A percentile compares a stretch with the other conserved stretches of the same genome.
phyloP scores from a whole-genome alignment of 2,797 vertebrate genomes.

The Pachyuromys duprasi region DNA sequence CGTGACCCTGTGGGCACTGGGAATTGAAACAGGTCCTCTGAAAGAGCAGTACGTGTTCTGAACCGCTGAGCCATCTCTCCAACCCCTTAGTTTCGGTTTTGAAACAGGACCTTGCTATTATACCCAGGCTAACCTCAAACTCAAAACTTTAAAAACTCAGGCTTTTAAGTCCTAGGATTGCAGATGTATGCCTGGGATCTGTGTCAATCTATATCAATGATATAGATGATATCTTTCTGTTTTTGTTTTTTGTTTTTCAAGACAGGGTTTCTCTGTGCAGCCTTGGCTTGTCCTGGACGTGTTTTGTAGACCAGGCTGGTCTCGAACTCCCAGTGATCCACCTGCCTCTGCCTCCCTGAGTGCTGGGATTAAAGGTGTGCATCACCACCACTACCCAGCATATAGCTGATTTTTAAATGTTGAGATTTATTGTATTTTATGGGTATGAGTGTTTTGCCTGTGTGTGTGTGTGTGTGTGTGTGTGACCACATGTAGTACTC shows the following conservation, averaged over 20 bases:
- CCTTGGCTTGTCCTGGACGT: not conserved
- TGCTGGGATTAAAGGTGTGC: not conserved
- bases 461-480: too few species aligned
- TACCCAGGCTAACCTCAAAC: not conserved
- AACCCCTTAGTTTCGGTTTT: not conserved
- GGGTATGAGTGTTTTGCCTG: not conserved
- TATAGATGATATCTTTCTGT: slow-evolving; percentile 53
- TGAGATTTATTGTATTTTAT: not conserved
- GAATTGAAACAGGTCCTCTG: not conserved
- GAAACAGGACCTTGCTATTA: not conserved
- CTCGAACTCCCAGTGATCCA: not conserved
- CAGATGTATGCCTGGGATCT: not conserved
- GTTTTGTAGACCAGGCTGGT: not conserved
- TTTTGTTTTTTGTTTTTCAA: not conserved
- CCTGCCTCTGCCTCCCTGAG: not conserved
- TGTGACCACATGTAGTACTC: not conserved
- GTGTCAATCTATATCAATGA: not conserved
- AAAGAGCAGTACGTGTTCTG: not conserved
- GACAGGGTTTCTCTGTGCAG: not conserved
- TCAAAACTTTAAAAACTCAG: not conserved
- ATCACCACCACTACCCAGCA: not conserved
- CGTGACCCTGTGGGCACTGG: not conserved
- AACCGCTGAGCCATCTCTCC: not conserved
- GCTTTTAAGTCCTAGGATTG: not conserved
- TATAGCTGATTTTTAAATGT: not conserved